Evolutionary conservation across 2,888 invertebrate species (phyloP).

Genomic region (Helleia helle): DNA sequence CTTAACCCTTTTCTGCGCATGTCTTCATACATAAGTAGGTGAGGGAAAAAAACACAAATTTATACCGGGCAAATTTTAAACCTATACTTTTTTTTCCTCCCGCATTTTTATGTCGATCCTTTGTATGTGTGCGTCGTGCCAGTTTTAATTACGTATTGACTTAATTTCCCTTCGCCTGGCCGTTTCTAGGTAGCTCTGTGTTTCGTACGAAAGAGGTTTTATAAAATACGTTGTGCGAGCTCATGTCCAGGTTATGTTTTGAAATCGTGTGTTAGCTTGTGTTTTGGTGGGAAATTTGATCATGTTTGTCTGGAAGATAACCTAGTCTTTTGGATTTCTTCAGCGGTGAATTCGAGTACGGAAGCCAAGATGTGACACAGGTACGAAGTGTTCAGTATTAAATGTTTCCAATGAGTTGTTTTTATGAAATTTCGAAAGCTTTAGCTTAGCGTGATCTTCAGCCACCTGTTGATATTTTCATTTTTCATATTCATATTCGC

Average conservation of each 20-base stretch:
- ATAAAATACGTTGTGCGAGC: conserved; percentile 16
- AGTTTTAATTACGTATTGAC: conserved; percentile 74
- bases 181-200: conserved; percentile 37
- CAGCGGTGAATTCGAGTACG: conserved; percentile 14
- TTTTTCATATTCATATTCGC: background rate
- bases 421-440: conserved; percentile 13
- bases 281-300: conserved; percentile 46
- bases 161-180: conserved; percentile 64
- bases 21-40: conserved; percentile 67
- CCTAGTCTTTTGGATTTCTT: conserved; percentile 20
- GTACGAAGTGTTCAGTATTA: conserved; percentile 14
- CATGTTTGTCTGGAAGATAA: conserved; percentile 15
- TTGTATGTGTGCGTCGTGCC: conserved; percentile 67
- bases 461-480: conserved; percentile 38
- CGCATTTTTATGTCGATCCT: conserved; percentile 70
- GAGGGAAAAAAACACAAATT: conserved; percentile 72
- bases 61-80: conserved; percentile 74
- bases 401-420: conserved; percentile 17
- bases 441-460: conserved; percentile 22
- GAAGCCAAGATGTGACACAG: conserved; percentile 26
- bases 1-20: conserved; percentile 73
- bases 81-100: conserved; percentile 72
- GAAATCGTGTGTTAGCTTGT: conserved; percentile 19
- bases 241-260: conserved; percentile 36
- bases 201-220: conserved; percentile 20